phyloP scores from a whole-genome alignment of 2,888 invertebrate genomes.

The Drosophila gaucha region DNA sequence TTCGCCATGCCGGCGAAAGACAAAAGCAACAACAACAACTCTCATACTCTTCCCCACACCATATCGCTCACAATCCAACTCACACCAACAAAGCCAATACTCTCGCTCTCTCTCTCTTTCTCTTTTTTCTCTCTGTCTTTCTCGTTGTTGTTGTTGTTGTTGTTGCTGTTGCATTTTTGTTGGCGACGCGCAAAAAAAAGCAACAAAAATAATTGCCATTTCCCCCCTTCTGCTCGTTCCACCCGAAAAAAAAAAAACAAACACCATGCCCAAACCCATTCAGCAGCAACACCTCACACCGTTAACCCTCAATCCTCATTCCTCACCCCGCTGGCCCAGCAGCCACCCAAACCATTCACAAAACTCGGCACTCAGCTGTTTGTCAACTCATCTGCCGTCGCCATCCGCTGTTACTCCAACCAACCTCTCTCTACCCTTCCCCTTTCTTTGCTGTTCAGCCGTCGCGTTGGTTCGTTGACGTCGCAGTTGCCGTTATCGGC shows the following conservation, averaged over 20 bases:
- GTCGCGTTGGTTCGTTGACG: constrained; percentile 66
- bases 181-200: constrained; percentile 69
- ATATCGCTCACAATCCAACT: constrained; percentile 15
- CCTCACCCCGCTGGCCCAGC: constrained; percentile 26
- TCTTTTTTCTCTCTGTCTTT: background rate
- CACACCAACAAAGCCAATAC: constrained; percentile 24
- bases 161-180: constrained; percentile 59
- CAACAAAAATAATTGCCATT: constrained; percentile 74
- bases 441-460: constrained; percentile 7
- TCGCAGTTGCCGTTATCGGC: constrained; percentile 77
- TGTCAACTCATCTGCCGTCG: constrained; percentile 79
- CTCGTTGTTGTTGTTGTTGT: constrained; percentile 35
- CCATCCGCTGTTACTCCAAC: constrained; percentile 69
- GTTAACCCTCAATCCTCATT: background rate
- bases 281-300: constrained; percentile 39
- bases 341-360: constrained; percentile 68
- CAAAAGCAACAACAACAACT: constrained; percentile 60
- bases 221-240: constrained; percentile 16
- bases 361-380: constrained; percentile 78
- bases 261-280: constrained; percentile 16
- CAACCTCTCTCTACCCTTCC: background rate
- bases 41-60: constrained; percentile 17
- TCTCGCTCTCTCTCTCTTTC: constrained; percentile 25
- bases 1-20: constrained; percentile 75
- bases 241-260: background rate